Evolutionary conservation across 2,888 invertebrate species (phyloP), one percentile per base, ranked within the genome.

Genomic region (Nomada flava): DNA sequence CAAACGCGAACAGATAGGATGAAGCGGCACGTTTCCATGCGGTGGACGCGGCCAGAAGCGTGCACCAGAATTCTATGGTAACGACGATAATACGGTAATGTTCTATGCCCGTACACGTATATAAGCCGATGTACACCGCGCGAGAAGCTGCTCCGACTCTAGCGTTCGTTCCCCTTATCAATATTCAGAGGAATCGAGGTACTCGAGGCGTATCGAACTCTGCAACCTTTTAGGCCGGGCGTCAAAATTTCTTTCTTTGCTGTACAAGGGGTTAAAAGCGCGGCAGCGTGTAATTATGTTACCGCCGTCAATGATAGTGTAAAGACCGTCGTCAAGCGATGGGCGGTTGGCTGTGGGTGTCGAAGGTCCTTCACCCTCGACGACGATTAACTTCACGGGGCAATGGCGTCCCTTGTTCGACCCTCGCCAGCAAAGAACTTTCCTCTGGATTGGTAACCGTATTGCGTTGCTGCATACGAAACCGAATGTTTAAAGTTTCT

Each of bases 81-180:
- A 85, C 85, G 64, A 52, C 65, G 72, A 50, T 68, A 75, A 81
- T 72, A 50, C 77, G 72, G 81, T 78, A 78, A 82, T 72, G 70
- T 63, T 67, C 50, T 18, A 57, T 64, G 73, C 59, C 74, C 65
- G 55, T 26, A 60, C 64, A 23, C 36, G 36, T 72, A 23, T 23
- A 23, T 23, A 47, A 75, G 18, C 20, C 53, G 64, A n/a, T 63
- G 47, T 26, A 53, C 50, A 29, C 47, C 11, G 42, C n/a, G 18
- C 15, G 29, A 50, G 26, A 59, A 76, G 76, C 36, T 73, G 52
- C 23, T 10, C 23, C 64, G 4, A 10, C n/a, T 23, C 20, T 23
- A 60, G 29, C 26, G 62, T 11, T 53, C 29, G 50, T 64, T 69
- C 26, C 36, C n/a, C 70, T 71, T 47, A 55, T 79, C 71, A 29